Base-by-base conservation (phyloP, 2,888 invertebrate species). In the Hyppa rectilinea region DNA sequence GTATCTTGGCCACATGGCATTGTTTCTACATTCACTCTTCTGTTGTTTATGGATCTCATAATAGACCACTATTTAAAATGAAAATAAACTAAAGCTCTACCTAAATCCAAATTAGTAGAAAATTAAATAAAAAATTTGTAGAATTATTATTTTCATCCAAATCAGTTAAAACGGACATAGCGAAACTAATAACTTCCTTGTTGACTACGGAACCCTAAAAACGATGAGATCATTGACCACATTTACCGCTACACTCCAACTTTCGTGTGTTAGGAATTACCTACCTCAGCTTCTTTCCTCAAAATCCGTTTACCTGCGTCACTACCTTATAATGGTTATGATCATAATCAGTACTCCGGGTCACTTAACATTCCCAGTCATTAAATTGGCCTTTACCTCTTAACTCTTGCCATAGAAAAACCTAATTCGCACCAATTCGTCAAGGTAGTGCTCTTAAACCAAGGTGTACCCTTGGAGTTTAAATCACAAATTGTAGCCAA, bases 401-500 rank as follows among this genome's bases (percentile, higher is more conserved):
- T 45, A 26, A 34, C 34, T 34, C 6, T 17, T 36, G 6, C 29
- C 10, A 59, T 34, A 34, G 45, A 71, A 71, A 53, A 52, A 78
- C 34, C 59, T 53, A 47, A 59, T 40, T 52, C 14, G 52, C 59
- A 58, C 38, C 61, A 72, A 29, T 78, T 20, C 4, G 49, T 56
- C 56, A 75, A 45, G 74, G 63, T 40, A 38, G 12, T 47, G 17
- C 2, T 73, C 20, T 47, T 6, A 53, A 49, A 49, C 10, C 75
- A 74, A 49, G 65, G 36, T 50, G 49, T 31, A 43, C 36, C 36
- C n/a, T 50, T 61, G 26, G 23, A 56, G 55, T 49, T 76, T 36
- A n/a, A 10, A 49, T 31, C n/a, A 50, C 23, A 56, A 43, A 55
- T 31, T 29, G 6, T 50, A 31, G 20, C 23, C 3, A 5, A 52